Evolutionary conservation across 1,140 invertebrate species (phyloP).

Genomic region (Pogonognathellus flavescens): DNA sequence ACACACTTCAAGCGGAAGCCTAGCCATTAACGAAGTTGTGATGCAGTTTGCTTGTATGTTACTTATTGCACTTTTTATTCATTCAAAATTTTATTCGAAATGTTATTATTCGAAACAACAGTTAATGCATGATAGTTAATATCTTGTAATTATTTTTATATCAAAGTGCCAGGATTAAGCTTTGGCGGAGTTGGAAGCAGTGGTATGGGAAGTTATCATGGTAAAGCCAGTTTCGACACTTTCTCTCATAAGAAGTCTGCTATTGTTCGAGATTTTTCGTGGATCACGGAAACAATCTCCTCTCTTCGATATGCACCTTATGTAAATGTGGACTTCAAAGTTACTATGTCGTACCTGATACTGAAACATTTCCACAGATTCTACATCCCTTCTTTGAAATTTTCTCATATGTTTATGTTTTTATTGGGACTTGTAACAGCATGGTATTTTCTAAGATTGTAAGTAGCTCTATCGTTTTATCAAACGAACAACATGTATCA

Average conservation of each 20-base stretch:
- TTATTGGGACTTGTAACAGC: slow-evolving; percentile 32
- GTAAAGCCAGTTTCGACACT: slow-evolving; percentile 89
- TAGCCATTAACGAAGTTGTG: slow-evolving; percentile 41
- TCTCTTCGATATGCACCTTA: slow-evolving; percentile 64
- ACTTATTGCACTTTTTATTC: no score
- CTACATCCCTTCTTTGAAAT: slow-evolving; percentile 53
- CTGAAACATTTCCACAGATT: slow-evolving; percentile 60
- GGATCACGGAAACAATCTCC: slow-evolving; percentile 40
- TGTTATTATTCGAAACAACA: no score
- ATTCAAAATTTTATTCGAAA: no score
- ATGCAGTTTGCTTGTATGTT: slow-evolving; percentile 19
- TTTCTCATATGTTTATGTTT: slow-evolving; percentile 56
- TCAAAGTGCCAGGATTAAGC: slow-evolving; percentile 79
- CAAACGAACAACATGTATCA: no score
- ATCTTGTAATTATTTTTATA: slow-evolving; percentile 76
- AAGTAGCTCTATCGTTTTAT: no score
- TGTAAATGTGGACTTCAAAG: slow-evolving; percentile 52
- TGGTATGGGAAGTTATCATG: slow-evolving; percentile 94
- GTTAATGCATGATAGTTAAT: no score
- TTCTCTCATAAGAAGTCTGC: slow-evolving; percentile 80
- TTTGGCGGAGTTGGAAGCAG: slow-evolving; percentile 89
- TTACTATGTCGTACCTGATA: slow-evolving; percentile 50
- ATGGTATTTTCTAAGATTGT: no score
- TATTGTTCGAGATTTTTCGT: slow-evolving; percentile 51
- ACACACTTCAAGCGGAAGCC: slow-evolving; percentile 84